These are phyloP conservation scores for Dryadula phaetusa DNA, from an alignment of 2,888 invertebrate species.

Conservation along the genomic window DNA sequence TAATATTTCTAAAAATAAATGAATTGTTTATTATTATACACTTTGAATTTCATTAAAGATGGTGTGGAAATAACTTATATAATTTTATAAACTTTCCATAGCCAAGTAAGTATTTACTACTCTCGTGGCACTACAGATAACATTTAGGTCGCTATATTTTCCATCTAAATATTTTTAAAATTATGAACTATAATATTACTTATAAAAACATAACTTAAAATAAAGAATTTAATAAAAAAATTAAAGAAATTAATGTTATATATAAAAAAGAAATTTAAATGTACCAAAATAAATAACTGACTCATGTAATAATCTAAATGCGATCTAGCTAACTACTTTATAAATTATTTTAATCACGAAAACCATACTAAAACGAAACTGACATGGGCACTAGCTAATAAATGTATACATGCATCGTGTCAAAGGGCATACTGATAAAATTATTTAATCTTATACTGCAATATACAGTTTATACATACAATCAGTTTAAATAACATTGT, in stretches of 20 bases:
- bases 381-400: neutral
- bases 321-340: too few relatives aligned
- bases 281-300: too few relatives aligned
- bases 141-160: neutral
- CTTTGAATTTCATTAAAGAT: neutral
- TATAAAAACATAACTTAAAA: too few relatives aligned
- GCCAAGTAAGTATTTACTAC: neutral
- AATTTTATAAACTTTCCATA: constrained; percentile 1
- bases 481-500: neutral
- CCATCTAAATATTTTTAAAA: neutral
- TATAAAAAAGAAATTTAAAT: too few relatives aligned
- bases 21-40: neutral
- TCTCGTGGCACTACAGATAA: constrained; percentile 1
- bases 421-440: constrained; percentile 24
- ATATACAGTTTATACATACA: constrained; percentile 2
- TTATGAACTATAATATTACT: neutral
- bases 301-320: too few relatives aligned
- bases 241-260: too few relatives aligned
- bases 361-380: neutral
- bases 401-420: neutral
- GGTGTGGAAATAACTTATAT: neutral
- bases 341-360: too few relatives aligned
- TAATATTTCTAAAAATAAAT: neutral
- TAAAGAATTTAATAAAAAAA: too few relatives aligned
- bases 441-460: constrained; percentile 1